Evolutionary conservation across 2,797 vertebrate species (phyloP), one percentile per base, ranked within the genome.

Genomic region (Pelochelys cantorii): DNA sequence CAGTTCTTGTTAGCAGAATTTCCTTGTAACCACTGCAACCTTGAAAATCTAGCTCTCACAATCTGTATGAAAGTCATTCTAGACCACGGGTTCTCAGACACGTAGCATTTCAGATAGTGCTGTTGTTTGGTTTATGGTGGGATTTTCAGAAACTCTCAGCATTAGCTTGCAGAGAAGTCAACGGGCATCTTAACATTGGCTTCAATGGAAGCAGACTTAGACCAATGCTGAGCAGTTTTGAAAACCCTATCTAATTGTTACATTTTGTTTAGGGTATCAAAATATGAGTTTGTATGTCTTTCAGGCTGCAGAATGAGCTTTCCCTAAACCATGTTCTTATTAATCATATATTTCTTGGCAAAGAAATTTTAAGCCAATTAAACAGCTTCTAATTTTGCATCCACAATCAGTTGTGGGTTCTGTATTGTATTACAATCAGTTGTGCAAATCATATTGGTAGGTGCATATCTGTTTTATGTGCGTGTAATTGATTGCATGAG

Each of bases 21-120:
- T 68, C 29, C 62, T n/a, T 68, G 31, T 34, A 68, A 68, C 17
- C 17, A 68, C 62, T n/a, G 17, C 31, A 34, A 1, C 5, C 29
- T 25, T 20, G 56, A 29, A 60, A 48, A 42, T 54, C 20, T 42
- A 37, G 23, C n/a, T 22, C 7, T n/a, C 10, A 3, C 13, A 68
- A 81, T 29, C n/a, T 0, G 42, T 8, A 48, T 48, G 42, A 48
- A 48, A 48, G 42, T 48, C 8, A 48, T 48, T 48, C 42, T 48
- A 48, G 42, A 48, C 42, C 42, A 48, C 8, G 7, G 42, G 42
- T 92, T 92, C 86, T 18, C 85, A 90, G 94, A 95, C 91, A 59
- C 88, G 85, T 95, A 95, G 89, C 91, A 93, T 96, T 96, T 96
- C 96, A 88, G 57, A 92, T 84, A 68, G 62, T 93, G 89, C 37